phyloP scores from a whole-genome alignment of 2,113 vertebrate species.

The Leptocoma aspasia region DNA sequence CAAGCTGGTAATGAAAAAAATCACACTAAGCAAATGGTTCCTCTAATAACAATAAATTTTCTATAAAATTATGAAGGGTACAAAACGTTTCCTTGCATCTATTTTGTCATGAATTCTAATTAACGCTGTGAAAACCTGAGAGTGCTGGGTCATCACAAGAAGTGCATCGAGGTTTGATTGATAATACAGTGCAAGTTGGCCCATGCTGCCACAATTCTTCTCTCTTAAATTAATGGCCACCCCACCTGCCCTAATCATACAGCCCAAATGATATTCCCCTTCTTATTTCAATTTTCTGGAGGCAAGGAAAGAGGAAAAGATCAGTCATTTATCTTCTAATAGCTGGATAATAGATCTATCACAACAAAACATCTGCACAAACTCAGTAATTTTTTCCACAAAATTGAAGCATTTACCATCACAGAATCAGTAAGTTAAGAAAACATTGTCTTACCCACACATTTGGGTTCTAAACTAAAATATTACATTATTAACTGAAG shows the following conservation, averaged over 20 bases:
- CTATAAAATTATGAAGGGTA: conserved; percentile 98
- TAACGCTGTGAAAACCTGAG: conserved; percentile 85
- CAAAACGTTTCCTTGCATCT: conserved; percentile 97
- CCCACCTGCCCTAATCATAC: conserved; percentile 93
- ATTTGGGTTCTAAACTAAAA: conserved; percentile 38
- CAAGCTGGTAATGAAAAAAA: conserved; percentile 99
- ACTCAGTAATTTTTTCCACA: conserved; percentile 74
- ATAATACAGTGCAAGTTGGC: conserved; percentile 83
- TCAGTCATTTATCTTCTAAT: conserved; percentile 99
- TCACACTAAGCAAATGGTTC: conserved; percentile 99
- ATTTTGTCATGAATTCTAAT: conserved; percentile 99
- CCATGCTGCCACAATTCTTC: conserved; percentile 80
- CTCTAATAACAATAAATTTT: conserved; percentile 99
- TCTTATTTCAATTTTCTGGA: conserved; percentile 99
- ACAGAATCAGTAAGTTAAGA: conserved; percentile 76
- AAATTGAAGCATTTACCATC: conserved; percentile 62
- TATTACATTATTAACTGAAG: conserved; percentile 17
- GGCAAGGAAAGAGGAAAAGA: conserved; percentile 86
- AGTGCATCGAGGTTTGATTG: conserved; percentile 87
- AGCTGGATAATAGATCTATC: conserved; percentile 99
- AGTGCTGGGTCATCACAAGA: conserved; percentile 98
- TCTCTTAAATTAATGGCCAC: conserved; percentile 90
- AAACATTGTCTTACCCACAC: conserved; percentile 52
- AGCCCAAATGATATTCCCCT: conserved; percentile 84
- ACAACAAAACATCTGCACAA: conserved; percentile 94